Percentiles rank a stretch among this genome's conserved stretches.
phyloP scores from a whole-genome alignment of 2,888 invertebrate species.

The Trachelus troglodyta region DNA sequence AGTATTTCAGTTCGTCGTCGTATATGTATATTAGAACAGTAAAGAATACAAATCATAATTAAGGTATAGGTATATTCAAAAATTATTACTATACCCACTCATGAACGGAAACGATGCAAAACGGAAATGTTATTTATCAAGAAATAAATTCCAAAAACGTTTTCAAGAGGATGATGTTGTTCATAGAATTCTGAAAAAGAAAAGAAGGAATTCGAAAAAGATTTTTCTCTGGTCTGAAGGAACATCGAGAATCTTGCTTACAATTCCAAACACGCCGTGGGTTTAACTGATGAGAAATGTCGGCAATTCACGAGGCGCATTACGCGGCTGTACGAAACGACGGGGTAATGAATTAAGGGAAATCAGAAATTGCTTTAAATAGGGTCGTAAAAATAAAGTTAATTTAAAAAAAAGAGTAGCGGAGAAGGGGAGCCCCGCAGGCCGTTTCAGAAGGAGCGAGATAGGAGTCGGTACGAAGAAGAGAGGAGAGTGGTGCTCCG shows the following conservation, averaged over 20 bases:
- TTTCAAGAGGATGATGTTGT: neutral
- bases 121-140: neutral
- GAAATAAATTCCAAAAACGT: neutral
- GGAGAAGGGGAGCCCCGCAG: constrained; percentile 21
- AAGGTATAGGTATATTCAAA: neutral
- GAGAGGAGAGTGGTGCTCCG: constrained; percentile 32
- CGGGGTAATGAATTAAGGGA: constrained; percentile 64
- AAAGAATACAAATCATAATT: neutral
- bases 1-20: neutral
- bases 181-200: neutral
- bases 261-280: constrained; percentile 29
- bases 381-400: constrained; percentile 63
- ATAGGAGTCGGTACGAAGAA: constrained; percentile 24
- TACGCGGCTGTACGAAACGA: constrained; percentile 58
- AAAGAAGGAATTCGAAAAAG: neutral
- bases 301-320: constrained; percentile 39
- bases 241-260: neutral
- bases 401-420: constrained; percentile 39
- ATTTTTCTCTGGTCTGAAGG: neutral
- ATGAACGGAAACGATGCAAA: neutral
- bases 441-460: constrained; percentile 22
- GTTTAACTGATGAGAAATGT: constrained; percentile 38
- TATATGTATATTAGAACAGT: neutral
- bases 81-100: neutral
- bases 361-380: constrained; percentile 65